These are phyloP conservation scores for Lycaon pictus DNA, from an alignment of 2,113 vertebrate species.

Conservation along the genomic window DNA sequence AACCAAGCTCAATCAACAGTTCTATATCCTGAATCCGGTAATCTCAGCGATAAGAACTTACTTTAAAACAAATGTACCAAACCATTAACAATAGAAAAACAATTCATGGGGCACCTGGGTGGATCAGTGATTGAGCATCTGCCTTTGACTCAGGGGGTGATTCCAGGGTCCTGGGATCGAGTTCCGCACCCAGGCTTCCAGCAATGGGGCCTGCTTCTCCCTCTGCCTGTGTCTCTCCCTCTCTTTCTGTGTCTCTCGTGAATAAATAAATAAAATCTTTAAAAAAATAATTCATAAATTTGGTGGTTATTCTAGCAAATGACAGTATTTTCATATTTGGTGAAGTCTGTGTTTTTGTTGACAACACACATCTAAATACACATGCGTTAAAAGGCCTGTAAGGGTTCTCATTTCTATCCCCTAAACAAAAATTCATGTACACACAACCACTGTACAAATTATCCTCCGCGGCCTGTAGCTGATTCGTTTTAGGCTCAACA, in stretches of 20 bases:
- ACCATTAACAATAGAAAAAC: background rate
- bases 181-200: too few species aligned
- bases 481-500: constrained; percentile 9
- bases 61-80: constrained; percentile 6
- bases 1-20: background rate
- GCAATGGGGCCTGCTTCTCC: too few species aligned
- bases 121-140: too few species aligned
- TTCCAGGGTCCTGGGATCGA: too few species aligned
- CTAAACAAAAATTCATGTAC: constrained; percentile 48
- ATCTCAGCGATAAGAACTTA: background rate
- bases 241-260: too few species aligned
- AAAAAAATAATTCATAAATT: background rate
- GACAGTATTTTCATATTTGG: background rate
- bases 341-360: background rate
- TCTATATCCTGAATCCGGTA: background rate
- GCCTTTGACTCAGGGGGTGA: too few species aligned
- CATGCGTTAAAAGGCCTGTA: background rate
- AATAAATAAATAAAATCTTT: too few species aligned
- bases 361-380: background rate
- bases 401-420: background rate
- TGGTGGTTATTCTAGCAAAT: background rate
- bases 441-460: background rate
- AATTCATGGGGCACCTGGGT: background rate
- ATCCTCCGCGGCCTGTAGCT: background rate
- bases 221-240: too few species aligned